These are phyloP conservation scores for Synodontis membranacea DNA, from an alignment of 2,113 vertebrate genomes.

Conservation along the genomic window DNA sequence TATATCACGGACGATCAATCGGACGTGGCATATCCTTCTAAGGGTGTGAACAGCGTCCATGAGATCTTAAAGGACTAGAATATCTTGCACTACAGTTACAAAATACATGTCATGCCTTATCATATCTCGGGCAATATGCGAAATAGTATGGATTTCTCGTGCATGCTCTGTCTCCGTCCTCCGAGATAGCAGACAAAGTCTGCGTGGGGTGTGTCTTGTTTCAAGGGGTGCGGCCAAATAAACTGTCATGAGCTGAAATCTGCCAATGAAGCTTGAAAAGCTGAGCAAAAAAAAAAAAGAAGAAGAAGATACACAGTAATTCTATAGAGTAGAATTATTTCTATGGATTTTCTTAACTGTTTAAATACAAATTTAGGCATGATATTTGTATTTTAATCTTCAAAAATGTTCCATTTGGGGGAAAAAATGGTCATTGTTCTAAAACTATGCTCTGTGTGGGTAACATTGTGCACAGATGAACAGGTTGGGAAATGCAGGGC, in stretches of 20 bases:
- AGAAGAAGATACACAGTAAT: not conserved
- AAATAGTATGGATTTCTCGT: conserved; percentile 30
- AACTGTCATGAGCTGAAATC: conserved; percentile 10
- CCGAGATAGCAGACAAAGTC: not conserved
- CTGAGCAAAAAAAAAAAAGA: not conserved
- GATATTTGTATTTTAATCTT: not conserved
- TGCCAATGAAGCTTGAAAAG: not conserved
- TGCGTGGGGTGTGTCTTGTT: not conserved
- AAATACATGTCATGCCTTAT: conserved; percentile 16
- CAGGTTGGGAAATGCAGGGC: not conserved
- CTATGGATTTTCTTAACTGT: conserved; percentile 9
- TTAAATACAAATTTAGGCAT: not conserved
- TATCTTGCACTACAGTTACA: conserved; percentile 16
- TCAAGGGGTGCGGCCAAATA: not conserved
- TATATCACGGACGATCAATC: not conserved
- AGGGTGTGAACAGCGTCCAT: not conserved
- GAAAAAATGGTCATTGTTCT: not conserved
- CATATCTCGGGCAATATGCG: conserved; percentile 17
- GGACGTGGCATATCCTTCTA: not conserved
- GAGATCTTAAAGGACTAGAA: conserved; percentile 15
- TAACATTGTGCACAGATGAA: not conserved
- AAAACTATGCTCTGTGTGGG: not conserved
- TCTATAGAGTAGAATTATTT: not conserved
- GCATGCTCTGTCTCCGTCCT: conserved; percentile 36
- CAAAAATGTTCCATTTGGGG: not conserved